Evolutionary conservation across 2,113 vertebrate genomes (phyloP), one percentile per base, ranked within the genome.

Genomic region (Charina bottae): DNA sequence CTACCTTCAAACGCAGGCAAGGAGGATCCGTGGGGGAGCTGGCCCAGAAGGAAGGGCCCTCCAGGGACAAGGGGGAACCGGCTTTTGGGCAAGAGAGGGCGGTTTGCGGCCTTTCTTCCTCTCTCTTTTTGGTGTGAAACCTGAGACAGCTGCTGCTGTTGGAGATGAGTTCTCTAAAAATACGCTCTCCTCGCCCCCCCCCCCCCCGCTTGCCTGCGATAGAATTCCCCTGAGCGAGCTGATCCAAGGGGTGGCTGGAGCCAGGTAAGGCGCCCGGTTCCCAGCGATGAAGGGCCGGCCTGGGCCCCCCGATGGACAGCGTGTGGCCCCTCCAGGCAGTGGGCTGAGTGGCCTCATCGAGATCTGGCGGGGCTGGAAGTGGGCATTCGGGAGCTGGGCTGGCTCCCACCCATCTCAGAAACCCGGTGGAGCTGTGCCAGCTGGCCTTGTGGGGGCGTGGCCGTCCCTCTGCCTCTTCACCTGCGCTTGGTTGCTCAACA

Each of bases 101-200:
- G 68, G 33, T 3, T 17, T 1, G 1, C 68, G 37, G 68, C 33
- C 68, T 64, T 26, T 92, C 58, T n/a, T 13, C 42, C 13, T 7
- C 0, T n/a, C 72, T 83, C 58, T 13, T n/a, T 83, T 90, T 56
- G 92, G 83, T 88, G 28, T 92, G 89, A 85, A 92, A 92, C n/a
- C 2, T 2, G 84, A 90, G 86, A 46, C 33, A 4, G 17, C 7
- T 7, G 3, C 53, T 37, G 42, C 21, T 24, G 53, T n/a, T 59
- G 87, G 58, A 89, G 78, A 78, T n/a, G 64, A 46, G 58, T 0
- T 4, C 54, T 92, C 91, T 92, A 92, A 92, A 92, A 92, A 90
- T 92, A 90, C 5, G 15, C 49, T 46, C n/a, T 6, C 78, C 62
- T 9, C 2, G 21, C 8, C 37, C 9, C 8, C 0, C 24, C 46